Evolutionary conservation across 2,113 vertebrate species (phyloP).

Genomic region (Acinonyx jubatus): DNA sequence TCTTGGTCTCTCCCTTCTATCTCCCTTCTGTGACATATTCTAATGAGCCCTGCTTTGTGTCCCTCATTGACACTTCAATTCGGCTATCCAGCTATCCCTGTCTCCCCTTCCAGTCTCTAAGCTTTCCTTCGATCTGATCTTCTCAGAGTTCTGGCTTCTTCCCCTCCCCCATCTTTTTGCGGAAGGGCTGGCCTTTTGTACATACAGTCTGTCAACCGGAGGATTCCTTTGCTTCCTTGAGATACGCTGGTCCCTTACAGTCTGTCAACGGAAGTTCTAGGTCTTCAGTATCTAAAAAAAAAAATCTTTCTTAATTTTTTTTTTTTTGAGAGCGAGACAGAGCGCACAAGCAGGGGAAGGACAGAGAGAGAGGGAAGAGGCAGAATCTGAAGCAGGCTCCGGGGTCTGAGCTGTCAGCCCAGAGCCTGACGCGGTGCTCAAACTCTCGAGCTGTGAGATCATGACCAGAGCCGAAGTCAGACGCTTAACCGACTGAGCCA

Average conservation of each 20-base stretch:
- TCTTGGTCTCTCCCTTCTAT: not conserved
- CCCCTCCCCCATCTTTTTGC: not conserved
- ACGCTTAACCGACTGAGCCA: too few species aligned
- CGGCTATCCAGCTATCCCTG: not conserved
- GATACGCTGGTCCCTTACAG: not conserved
- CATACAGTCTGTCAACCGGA: not conserved
- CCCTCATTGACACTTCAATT: not conserved
- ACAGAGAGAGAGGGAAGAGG: too few species aligned
- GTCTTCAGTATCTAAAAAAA: not conserved
- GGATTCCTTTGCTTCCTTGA: not conserved
- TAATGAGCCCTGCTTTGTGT: not conserved
- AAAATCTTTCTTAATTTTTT: too few species aligned
- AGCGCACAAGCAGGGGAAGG: too few species aligned
- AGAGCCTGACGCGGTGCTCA: too few species aligned
- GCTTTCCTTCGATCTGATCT: not conserved
- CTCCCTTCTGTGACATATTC: not conserved
- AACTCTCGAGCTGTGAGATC: too few species aligned
- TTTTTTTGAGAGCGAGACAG: too few species aligned
- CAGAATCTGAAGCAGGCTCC: too few species aligned
- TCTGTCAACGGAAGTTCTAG: not conserved
- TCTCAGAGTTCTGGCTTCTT: not conserved
- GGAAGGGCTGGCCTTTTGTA: not conserved
- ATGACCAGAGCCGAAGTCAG: too few species aligned
- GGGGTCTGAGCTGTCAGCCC: too few species aligned
- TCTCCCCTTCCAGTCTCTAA: not conserved